These are phyloP conservation scores for Coenonympha arcania DNA, from an alignment of 2,888 invertebrate species.

Conservation along the genomic window DNA sequence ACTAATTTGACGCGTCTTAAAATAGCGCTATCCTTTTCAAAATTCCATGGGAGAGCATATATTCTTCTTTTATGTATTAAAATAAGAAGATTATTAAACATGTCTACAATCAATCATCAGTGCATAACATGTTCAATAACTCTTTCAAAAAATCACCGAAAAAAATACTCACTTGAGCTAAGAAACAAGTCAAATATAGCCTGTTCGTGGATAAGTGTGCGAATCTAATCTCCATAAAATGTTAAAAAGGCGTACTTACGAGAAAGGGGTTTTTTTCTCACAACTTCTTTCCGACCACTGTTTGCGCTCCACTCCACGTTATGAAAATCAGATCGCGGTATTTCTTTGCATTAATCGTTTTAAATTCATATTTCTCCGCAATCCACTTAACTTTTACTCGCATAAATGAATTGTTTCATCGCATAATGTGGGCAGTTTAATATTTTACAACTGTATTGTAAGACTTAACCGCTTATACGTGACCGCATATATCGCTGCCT, in stretches of 20 bases:
- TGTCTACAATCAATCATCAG: too few relatives aligned
- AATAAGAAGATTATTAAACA: too few relatives aligned
- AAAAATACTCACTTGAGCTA: too few relatives aligned
- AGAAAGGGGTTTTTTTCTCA: conserved; percentile 39
- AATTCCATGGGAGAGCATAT: too few relatives aligned
- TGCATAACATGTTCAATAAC: too few relatives aligned
- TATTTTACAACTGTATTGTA: not conserved
- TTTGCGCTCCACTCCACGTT: conserved; percentile 56
- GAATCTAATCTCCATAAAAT: conserved; percentile 51
- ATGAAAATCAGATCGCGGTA: conserved; percentile 48
- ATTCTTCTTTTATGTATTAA: too few relatives aligned
- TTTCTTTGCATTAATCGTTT: conserved; percentile 66
- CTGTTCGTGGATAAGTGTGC: not conserved
- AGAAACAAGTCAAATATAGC: not conserved
- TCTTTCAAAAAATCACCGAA: too few relatives aligned
- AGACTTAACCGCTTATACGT: too few relatives aligned
- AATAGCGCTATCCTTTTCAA: too few relatives aligned
- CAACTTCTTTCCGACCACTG: conserved; percentile 32
- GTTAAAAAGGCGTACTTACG: conserved; percentile 36
- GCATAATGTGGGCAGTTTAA: not conserved
- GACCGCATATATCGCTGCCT: too few relatives aligned
- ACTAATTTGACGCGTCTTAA: too few relatives aligned
- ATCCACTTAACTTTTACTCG: conserved; percentile 23
- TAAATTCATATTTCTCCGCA: conserved; percentile 55
- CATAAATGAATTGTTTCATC: conserved; percentile 16